Conservation (phyloP, 2,113 vertebrate genomes). For the Eira barbara region DNA sequence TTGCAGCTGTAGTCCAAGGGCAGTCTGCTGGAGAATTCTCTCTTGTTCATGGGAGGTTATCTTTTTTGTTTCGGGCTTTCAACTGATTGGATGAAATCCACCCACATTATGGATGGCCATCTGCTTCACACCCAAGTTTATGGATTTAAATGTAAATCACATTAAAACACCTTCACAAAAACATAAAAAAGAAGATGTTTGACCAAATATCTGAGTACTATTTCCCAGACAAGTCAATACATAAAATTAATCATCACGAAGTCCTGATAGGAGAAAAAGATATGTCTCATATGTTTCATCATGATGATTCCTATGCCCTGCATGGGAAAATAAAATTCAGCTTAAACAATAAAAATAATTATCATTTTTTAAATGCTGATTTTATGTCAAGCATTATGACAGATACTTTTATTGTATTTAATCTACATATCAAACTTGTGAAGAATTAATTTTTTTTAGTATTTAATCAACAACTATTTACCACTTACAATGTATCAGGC, state of each 20-base stretch:
- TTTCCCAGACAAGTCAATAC: not conserved
- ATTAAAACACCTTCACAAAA: not conserved
- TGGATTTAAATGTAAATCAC: not conserved
- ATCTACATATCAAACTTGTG: not conserved
- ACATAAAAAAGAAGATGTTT: not conserved
- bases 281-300: not conserved
- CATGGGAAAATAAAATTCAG: not conserved
- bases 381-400: not conserved
- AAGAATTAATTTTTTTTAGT: not conserved
- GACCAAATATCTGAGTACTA: not conserved
- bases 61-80: not conserved
- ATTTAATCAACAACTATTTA: not conserved
- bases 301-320: not conserved
- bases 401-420: not conserved
- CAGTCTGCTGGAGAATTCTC: not conserved
- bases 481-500: not conserved
- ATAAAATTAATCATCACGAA: not conserved
- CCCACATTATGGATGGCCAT: not conserved
- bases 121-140: not conserved
- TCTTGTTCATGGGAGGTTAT: not conserved
- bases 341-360: not conserved
- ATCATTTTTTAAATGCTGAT: not conserved
- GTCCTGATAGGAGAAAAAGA: not conserved
- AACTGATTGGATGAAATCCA: not conserved
- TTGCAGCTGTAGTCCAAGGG: not conserved